Conservation (phyloP, 2,888 invertebrate genomes). For the Ophion obscuratus region DNA sequence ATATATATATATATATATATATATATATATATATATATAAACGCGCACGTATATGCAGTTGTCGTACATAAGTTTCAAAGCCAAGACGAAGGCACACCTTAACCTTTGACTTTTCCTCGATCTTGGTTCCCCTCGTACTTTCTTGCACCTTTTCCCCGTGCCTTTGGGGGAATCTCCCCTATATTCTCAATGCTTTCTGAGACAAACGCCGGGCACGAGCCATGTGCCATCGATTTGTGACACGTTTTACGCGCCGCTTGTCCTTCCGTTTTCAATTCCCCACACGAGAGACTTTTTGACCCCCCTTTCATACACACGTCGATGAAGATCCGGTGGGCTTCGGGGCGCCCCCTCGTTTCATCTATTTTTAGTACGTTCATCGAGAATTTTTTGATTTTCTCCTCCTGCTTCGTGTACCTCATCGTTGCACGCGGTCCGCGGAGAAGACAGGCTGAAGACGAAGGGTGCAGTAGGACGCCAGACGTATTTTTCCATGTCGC, state of each 20-base stretch:
- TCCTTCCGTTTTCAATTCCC: slow-evolving; percentile 58
- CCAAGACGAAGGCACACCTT: slow-evolving; percentile 53
- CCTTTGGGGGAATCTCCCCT: slow-evolving; percentile 44
- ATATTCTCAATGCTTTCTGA: slow-evolving; percentile 21
- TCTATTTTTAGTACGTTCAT: slow-evolving; percentile 61
- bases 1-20: too few relatives aligned
- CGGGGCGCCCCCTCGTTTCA: slow-evolving; percentile 35
- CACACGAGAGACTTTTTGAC: slow-evolving; percentile 28
- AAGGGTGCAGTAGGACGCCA: not conserved
- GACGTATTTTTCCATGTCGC: slow-evolving; percentile 20
- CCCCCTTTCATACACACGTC: slow-evolving; percentile 40
- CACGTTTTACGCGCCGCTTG: slow-evolving; percentile 55
- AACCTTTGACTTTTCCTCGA: slow-evolving; percentile 46
- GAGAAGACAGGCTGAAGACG: slow-evolving; percentile 1
- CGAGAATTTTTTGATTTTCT: slow-evolving; percentile 17
- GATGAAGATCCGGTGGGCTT: slow-evolving; percentile 53
- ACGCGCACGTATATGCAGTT: not conserved
- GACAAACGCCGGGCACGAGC: slow-evolving; percentile 64
- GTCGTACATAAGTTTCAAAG: slow-evolving; percentile 29
- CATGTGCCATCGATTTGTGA: slow-evolving; percentile 66
- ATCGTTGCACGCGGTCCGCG: slow-evolving; percentile 6
- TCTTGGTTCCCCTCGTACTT: slow-evolving; percentile 6
- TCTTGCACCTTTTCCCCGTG: slow-evolving; percentile 35
- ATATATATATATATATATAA: not conserved
- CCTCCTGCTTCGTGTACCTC: slow-evolving; percentile 17